Percentiles rank a stretch among this genome's conserved stretches.
These are phyloP conservation scores for Melanogrammus aeglefinus DNA, from an alignment of 2,797 vertebrate species.

Conservation along the genomic window DNA sequence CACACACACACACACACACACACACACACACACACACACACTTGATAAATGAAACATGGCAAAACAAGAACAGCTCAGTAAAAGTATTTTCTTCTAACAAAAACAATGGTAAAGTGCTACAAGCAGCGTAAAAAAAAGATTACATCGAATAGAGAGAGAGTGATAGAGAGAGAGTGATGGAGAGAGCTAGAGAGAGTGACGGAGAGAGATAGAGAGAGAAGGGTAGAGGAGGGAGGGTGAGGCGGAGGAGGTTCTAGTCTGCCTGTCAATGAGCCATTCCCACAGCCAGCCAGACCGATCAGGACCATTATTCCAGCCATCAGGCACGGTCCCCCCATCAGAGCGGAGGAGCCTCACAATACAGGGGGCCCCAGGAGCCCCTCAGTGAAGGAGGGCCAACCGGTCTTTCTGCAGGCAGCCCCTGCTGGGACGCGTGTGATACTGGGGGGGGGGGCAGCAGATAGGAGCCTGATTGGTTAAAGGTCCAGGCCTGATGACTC, in stretches of 20 bases:
- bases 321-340: neutral
- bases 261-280: neutral
- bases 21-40: neutral
- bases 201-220: neutral
- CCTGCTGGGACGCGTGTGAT: neutral
- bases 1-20: neutral
- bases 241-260: neutral
- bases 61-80: conserved; percentile 2
- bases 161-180: neutral
- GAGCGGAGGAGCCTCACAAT: neutral
- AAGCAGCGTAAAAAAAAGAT: neutral
- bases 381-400: neutral
- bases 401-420: neutral
- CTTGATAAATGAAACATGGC: neutral
- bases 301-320: neutral
- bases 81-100: neutral
- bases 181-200: too few species aligned
- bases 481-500: neutral
- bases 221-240: neutral
- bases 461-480: neutral
- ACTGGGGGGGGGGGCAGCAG: neutral
- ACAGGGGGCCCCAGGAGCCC: neutral
- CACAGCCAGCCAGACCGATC: neutral
- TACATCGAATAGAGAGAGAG: neutral
- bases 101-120: neutral